Conservation (phyloP, 2,113 vertebrate genomes). For the Clupea harengus region DNA sequence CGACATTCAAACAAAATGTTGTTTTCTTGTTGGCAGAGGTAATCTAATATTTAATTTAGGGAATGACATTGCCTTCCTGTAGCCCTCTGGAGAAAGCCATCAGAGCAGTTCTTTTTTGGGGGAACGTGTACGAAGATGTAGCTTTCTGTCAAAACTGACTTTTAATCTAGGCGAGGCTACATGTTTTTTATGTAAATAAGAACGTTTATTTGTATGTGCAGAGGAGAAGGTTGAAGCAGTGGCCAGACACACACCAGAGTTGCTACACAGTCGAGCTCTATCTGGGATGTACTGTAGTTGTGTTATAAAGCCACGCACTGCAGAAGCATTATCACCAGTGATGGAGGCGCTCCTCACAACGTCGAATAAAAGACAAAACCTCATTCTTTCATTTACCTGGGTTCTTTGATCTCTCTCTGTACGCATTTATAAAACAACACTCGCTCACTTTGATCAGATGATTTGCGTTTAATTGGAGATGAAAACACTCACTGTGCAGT, state of each 20-base stretch:
- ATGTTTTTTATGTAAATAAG: not conserved
- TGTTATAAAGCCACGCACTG: not conserved
- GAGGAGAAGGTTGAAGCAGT: not conserved
- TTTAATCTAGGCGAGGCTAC: not conserved
- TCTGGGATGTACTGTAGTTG: not conserved
- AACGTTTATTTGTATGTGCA: not conserved
- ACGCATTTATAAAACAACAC: not conserved
- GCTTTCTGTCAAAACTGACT: not conserved
- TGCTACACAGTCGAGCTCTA: not conserved
- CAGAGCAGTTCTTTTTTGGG: not conserved
- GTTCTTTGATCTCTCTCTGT: not conserved
- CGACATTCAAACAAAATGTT: constrained; percentile 6
- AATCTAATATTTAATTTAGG: constrained; percentile 9
- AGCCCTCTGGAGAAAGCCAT: not conserved
- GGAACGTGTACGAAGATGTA: not conserved
- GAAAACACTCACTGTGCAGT: constrained; percentile 5
- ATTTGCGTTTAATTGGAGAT: constrained; percentile 38
- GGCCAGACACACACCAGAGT: not conserved
- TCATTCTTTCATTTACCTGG: not conserved
- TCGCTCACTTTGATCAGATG: constrained; percentile 50
- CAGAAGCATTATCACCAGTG: not conserved
- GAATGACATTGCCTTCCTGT: not conserved
- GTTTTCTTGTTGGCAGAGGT: not conserved
- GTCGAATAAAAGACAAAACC: not conserved
- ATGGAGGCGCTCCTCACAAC: not conserved